Conservation (phyloP, 2,888 invertebrate species). For the Cacoxenus indagator region DNA sequence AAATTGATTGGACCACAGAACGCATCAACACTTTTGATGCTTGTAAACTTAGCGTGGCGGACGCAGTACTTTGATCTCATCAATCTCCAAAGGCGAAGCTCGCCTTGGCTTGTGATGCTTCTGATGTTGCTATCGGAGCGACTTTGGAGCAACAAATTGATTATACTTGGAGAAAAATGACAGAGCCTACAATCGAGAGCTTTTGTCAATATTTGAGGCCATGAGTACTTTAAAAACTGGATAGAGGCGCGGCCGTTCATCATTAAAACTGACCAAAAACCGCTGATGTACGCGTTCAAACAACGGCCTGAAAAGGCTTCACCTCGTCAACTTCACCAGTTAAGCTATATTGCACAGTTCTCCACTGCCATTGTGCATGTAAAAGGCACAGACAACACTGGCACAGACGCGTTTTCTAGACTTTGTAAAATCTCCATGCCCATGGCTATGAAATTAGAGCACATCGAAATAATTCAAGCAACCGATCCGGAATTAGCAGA, state of each 20-base stretch:
- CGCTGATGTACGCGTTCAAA: too few relatives aligned
- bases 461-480: conserved; percentile 19
- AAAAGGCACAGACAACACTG: conserved; percentile 38
- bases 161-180: conserved; percentile 19
- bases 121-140: too few relatives aligned
- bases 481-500: conserved; percentile 22
- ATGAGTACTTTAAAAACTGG: conserved; percentile 48
- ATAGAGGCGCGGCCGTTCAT: too few relatives aligned
- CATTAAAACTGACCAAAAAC: too few relatives aligned
- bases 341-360: conserved; percentile 36
- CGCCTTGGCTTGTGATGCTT: too few relatives aligned
- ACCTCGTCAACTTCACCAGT: conserved; percentile 56
- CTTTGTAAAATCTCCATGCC: conserved; percentile 30
- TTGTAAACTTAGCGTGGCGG: neutral
- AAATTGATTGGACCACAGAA: neutral
- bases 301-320: conserved; percentile 58
- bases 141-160: too few relatives aligned
- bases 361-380: conserved; percentile 27
- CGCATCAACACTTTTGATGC: neutral
- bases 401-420: conserved; percentile 36
- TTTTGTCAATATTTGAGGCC: conserved; percentile 30
- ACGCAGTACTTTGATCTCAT: neutral
- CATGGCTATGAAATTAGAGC: conserved; percentile 6
- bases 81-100: neutral
- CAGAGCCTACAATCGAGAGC: conserved; percentile 33